Percentiles rank a stretch among this genome's conserved stretches.
Conservation (phyloP, 2,888 invertebrate species). For the Sepioteuthis lessoniana region DNA sequence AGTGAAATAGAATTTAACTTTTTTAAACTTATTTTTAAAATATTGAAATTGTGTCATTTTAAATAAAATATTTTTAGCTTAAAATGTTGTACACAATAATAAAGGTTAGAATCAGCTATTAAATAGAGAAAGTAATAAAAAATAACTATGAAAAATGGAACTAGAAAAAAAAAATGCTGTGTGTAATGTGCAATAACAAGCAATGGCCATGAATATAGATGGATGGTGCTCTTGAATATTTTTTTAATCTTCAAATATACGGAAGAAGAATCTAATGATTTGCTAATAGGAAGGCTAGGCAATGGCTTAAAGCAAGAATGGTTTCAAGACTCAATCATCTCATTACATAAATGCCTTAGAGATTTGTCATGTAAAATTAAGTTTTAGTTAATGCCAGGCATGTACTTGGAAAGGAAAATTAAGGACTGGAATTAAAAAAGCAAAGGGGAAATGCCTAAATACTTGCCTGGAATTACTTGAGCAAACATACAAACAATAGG, state of each 20-base stretch:
- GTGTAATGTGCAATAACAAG: constrained; percentile 17
- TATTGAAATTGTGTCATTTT: not conserved
- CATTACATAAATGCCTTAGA: constrained; percentile 47
- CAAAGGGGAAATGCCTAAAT: constrained; percentile 4
- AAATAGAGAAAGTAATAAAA: not conserved
- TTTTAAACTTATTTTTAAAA: not conserved
- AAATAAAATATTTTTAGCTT: not conserved
- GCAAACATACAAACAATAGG: constrained; percentile 36
- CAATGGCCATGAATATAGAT: constrained; percentile 43
- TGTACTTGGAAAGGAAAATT: constrained; percentile 13
- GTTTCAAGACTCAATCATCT: constrained; percentile 43
- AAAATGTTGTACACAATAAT: not conserved
- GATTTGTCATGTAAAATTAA: constrained; percentile 6
- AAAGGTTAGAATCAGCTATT: not conserved
- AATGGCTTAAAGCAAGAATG: constrained; percentile 46
- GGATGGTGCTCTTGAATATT: constrained; percentile 41
- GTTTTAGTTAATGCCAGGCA: constrained; percentile 44
- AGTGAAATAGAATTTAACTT: not conserved
- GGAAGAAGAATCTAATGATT: constrained; percentile 37
- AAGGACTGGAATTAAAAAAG: constrained; percentile 2
- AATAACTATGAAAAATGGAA: not conserved
- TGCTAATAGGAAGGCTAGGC: constrained; percentile 45
- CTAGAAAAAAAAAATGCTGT: not conserved
- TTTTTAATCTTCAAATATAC: constrained; percentile 34
- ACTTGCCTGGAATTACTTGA: constrained; percentile 9